Evolutionary conservation across 2,797 vertebrate species (phyloP).

Genomic region (Pyrocephalus nanus): DNA sequence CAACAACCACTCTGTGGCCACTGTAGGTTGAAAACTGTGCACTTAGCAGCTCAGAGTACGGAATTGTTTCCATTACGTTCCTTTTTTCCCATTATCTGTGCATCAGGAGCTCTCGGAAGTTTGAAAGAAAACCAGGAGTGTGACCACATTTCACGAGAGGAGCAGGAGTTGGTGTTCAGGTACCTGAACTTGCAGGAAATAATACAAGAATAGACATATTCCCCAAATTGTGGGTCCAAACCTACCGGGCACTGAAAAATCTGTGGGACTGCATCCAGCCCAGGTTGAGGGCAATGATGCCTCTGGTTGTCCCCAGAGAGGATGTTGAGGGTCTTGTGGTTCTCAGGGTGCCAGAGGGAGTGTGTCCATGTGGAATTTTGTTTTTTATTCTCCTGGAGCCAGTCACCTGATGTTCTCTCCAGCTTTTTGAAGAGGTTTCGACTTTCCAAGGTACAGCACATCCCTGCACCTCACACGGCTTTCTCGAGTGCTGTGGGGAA

Average conservation of each 20-base stretch:
- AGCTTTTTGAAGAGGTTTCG: not conserved
- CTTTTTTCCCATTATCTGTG: not conserved
- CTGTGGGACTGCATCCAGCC: not conserved
- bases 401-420: not conserved
- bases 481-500: not conserved
- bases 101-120: not conserved
- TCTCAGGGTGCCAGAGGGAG: not conserved
- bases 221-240: not conserved
- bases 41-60: not conserved
- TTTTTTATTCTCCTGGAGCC: not conserved
- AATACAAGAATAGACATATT: not conserved
- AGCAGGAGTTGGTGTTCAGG: not conserved
- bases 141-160: not conserved
- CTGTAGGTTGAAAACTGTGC: not conserved
- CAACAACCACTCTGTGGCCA: not conserved
- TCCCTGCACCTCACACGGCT: not conserved
- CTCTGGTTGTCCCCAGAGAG: not conserved
- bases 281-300: not conserved
- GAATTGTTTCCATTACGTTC: not conserved
- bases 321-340: not conserved
- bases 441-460: not conserved
- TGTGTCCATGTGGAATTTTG: not conserved
- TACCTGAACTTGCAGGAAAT: not conserved
- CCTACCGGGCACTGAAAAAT: not conserved
- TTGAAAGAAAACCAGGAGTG: not conserved